A percentile compares a stretch with the other conserved stretches of the same genome.
phyloP scores from a whole-genome alignment of 2,888 invertebrate genomes.

The Mythimna ferrago region DNA sequence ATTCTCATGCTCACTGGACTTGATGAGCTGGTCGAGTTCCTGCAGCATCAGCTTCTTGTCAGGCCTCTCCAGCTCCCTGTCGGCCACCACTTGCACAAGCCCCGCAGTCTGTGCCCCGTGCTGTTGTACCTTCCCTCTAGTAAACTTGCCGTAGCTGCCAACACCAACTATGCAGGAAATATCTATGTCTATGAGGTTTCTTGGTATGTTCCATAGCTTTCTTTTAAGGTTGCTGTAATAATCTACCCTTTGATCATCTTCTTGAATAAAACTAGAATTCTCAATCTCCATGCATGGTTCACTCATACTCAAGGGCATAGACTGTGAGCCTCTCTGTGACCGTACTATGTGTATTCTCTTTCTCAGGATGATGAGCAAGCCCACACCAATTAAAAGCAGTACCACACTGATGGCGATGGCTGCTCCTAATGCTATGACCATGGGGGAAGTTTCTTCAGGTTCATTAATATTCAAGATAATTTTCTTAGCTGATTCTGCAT shows the following conservation, averaged over 20 bases:
- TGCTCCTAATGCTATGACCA: conserved; percentile 89
- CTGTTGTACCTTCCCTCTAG: conserved; percentile 93
- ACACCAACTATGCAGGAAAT: conserved; percentile 93
- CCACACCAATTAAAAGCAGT: conserved; percentile 92
- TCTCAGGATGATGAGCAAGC: conserved; percentile 91
- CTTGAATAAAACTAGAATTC: conserved; percentile 94
- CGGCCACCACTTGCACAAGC: conserved; percentile 92
- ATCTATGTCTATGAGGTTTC: conserved; percentile 93
- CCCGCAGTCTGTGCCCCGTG: conserved; percentile 89
- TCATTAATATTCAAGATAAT: conserved; percentile 89
- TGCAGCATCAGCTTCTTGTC: conserved; percentile 91
- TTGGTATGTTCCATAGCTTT: conserved; percentile 93
- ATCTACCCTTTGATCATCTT: conserved; percentile 92
- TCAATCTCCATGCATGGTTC: conserved; percentile 95
- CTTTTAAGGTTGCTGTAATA: conserved; percentile 94
- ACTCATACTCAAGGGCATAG: conserved; percentile 93
- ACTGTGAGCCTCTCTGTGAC: conserved; percentile 86
- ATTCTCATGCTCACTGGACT: conserved; percentile 93
- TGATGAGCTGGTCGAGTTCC: conserved; percentile 93
- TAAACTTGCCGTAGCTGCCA: conserved; percentile 95
- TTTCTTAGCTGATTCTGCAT: conserved; percentile 90
- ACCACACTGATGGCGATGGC: conserved; percentile 94
- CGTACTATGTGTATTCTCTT: conserved; percentile 85
- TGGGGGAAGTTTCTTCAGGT: conserved; percentile 84
- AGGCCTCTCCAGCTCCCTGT: conserved; percentile 87